phyloP scores from a whole-genome alignment of 2,888 invertebrate species.

The Drosophila borborema region DNA sequence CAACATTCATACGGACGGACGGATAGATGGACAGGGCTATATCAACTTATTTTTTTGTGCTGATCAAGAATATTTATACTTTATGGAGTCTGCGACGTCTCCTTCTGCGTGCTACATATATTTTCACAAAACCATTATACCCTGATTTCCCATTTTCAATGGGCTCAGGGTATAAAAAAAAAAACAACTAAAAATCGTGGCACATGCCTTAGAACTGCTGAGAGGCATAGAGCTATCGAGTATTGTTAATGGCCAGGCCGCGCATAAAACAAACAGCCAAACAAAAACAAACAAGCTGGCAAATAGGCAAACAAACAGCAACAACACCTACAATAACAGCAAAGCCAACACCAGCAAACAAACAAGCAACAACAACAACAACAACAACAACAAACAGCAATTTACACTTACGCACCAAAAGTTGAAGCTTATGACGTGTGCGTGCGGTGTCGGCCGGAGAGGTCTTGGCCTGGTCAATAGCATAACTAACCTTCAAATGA shows the following conservation, averaged over 20 bases:
- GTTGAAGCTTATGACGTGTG: slow-evolving; percentile 74
- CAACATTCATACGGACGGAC: too few species aligned
- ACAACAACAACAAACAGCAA: slow-evolving; percentile 67
- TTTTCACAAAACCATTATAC: too few species aligned
- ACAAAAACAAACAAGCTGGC: slow-evolving; percentile 59
- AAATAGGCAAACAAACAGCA: slow-evolving; percentile 54
- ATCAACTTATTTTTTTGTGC: too few species aligned
- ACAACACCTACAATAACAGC: slow-evolving; percentile 26
- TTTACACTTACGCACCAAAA: slow-evolving; percentile 79
- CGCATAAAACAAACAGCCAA: slow-evolving; percentile 74
- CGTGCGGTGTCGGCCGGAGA: slow-evolving; percentile 35
- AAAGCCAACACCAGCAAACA: slow-evolving; percentile 39
- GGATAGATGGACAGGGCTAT: too few species aligned
- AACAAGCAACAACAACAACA: slow-evolving; percentile 28
- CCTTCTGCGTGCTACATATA: too few species aligned
- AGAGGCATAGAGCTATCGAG: slow-evolving; percentile 54
- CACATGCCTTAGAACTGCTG: slow-evolving; percentile 33
- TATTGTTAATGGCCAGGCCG: slow-evolving; percentile 70
- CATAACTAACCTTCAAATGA: slow-evolving; percentile 81
- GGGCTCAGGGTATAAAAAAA: not conserved
- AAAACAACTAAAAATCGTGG: slow-evolving; percentile 1
- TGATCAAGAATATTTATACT: too few species aligned
- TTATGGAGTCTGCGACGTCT: too few species aligned
- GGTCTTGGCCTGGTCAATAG: slow-evolving; percentile 65
- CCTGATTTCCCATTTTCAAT: too few species aligned